phyloP scores from a whole-genome alignment of 1,140 invertebrate species.

The Agraylea sexmaculata region DNA sequence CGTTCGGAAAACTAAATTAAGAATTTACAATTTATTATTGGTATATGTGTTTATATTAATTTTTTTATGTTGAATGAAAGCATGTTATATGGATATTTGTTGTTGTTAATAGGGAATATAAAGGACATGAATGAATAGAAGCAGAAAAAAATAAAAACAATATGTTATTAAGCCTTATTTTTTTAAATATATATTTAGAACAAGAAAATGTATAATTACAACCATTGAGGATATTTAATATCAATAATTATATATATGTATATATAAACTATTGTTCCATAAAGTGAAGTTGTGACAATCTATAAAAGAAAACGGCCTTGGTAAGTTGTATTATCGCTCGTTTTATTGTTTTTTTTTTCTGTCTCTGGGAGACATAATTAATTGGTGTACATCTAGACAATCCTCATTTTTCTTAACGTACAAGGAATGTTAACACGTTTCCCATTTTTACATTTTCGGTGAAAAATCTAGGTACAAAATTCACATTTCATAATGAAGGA shows the following conservation, averaged over 20 bases:
- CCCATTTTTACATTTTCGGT: constrained; percentile 14
- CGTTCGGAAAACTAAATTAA: no score
- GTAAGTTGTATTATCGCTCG: constrained; percentile 20
- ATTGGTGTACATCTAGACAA: no score
- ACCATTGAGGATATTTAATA: constrained; percentile 46
- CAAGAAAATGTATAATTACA: constrained; percentile 46
- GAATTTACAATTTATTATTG: no score
- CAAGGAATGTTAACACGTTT: no score
- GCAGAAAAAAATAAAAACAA: constrained; percentile 22
- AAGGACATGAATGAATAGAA: constrained; percentile 20
- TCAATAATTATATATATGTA: no score
- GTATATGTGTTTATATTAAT: no score
- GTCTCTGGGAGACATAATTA: no score
- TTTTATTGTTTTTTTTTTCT: constrained; percentile 33
- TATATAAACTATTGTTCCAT: constrained; percentile 46
- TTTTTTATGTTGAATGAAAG: no score
- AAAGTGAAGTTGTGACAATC: constrained; percentile 42
- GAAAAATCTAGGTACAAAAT: constrained; percentile 23
- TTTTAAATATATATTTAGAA: constrained; percentile 45
- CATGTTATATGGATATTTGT: no score
- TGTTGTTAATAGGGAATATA: constrained; percentile 19
- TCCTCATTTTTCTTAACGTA: no score
- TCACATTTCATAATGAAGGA: constrained; percentile 22
- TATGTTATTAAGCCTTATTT: constrained; percentile 23
- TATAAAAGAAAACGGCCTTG: constrained; percentile 20